A percentile compares a stretch with the other conserved stretches of the same genome.
These are phyloP conservation scores for Motacilla tschutschensis DNA, from an alignment of 2,113 vertebrate genomes.

Conservation along the genomic window DNA sequence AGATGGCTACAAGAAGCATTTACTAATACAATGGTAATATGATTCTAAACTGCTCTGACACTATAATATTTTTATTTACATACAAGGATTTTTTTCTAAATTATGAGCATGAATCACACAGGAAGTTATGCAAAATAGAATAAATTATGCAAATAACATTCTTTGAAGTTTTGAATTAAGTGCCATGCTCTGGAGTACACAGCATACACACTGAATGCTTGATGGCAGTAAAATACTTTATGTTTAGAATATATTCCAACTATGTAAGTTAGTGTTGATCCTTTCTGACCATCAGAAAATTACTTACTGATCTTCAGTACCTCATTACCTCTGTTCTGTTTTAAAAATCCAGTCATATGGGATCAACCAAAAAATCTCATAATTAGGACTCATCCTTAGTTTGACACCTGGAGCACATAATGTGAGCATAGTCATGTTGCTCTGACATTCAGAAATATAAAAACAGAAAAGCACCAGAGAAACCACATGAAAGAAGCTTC, in stretches of 20 bases:
- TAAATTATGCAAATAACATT: not conserved
- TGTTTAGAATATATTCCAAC: not conserved
- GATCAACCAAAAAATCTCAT: not conserved
- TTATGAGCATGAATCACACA: not conserved
- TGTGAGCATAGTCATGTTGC: not conserved
- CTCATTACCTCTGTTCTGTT: not conserved
- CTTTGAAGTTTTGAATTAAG: constrained; percentile 1
- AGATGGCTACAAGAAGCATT: not conserved
- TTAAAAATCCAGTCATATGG: not conserved
- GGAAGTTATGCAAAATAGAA: not conserved
- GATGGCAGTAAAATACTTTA: not conserved
- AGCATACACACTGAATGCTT: not conserved
- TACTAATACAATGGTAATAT: not conserved
- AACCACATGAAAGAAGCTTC: not conserved
- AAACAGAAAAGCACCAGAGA: not conserved
- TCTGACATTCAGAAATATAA: not conserved
- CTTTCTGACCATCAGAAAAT: constrained; percentile 9
- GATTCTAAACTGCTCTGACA: not conserved
- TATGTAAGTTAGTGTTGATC: not conserved
- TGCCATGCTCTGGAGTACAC: not conserved
- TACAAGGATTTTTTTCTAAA: not conserved
- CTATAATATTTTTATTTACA: not conserved
- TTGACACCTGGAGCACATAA: not conserved
- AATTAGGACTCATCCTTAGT: not conserved
- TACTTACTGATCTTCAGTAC: not conserved